Evolutionary conservation across 2,888 invertebrate species (phyloP).

Genomic region (Epinotia bilunana): DNA sequence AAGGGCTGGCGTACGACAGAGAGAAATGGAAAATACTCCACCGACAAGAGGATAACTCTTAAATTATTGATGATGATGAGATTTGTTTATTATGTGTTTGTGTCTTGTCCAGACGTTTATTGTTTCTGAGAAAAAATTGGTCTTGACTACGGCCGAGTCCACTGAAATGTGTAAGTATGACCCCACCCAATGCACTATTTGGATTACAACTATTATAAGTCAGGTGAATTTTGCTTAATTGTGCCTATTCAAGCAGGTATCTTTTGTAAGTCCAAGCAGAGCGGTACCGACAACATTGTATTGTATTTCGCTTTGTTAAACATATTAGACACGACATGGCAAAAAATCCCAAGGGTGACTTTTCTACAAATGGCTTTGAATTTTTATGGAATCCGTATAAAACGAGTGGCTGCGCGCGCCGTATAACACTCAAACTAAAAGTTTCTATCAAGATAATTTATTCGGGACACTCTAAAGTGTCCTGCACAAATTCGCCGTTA

Average conservation of each 20-base stretch:
- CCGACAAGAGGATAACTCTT: no score
- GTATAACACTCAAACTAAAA: constrained; percentile 72
- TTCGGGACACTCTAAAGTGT: constrained; percentile 73
- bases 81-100: no score
- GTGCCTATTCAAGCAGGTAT: background rate
- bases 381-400: constrained; percentile 65
- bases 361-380: constrained; percentile 51
- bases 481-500: constrained; percentile 63
- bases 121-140: no score
- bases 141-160: no score
- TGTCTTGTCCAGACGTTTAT: no score
- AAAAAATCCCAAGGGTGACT: constrained; percentile 11
- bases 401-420: constrained; percentile 55
- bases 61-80: no score
- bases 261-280: background rate
- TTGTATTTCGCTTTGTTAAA: background rate
- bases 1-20: no score
- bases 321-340: background rate
- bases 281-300: background rate
- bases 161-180: no score
- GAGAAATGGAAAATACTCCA: no score
- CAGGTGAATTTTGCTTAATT: no score
- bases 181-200: no score
- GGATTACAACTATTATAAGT: no score
- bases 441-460: constrained; percentile 80